These are phyloP conservation scores for Eupithecia subumbrata DNA, from an alignment of 2,888 invertebrate species.

Conservation along the genomic window DNA sequence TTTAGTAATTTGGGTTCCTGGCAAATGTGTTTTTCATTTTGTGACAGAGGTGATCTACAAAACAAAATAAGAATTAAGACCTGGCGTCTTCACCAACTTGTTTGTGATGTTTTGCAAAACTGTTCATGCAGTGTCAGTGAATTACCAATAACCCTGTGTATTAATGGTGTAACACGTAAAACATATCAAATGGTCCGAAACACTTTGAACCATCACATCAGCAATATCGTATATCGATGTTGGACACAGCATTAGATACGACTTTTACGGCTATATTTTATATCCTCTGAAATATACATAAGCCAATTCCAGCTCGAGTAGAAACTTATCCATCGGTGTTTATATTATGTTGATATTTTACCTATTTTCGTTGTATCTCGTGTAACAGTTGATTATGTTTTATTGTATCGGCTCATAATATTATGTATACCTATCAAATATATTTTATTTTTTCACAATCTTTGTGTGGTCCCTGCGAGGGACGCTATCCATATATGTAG, in stretches of 20 bases:
- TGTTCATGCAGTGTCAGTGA: too few relatives aligned
- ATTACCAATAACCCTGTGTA: too few relatives aligned
- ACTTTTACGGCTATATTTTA: conserved; percentile 64
- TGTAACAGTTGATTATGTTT: not conserved
- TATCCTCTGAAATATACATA: conserved; percentile 59
- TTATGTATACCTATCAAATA: not conserved
- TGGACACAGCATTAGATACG: conserved; percentile 64
- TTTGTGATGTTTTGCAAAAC: too few relatives aligned
- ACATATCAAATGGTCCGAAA: conserved; percentile 23
- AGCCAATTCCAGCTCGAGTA: conserved; percentile 44
- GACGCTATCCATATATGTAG: conserved; percentile 52
- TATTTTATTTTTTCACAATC: conserved; percentile 45
- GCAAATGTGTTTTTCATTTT: too few relatives aligned
- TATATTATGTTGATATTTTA: not conserved
- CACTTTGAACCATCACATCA: conserved; percentile 29
- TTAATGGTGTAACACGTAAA: not conserved
- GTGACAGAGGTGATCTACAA: too few relatives aligned
- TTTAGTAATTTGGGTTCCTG: too few relatives aligned
- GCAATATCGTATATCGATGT: conserved; percentile 72
- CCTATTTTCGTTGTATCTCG: not conserved
- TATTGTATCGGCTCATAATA: not conserved
- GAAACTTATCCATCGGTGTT: not conserved
- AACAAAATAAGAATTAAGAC: too few relatives aligned
- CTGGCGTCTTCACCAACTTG: too few relatives aligned
- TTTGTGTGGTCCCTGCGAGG: conserved; percentile 41